Evolutionary conservation across 2,113 vertebrate species (phyloP).

Genomic region (Lanius ludovicianus): DNA sequence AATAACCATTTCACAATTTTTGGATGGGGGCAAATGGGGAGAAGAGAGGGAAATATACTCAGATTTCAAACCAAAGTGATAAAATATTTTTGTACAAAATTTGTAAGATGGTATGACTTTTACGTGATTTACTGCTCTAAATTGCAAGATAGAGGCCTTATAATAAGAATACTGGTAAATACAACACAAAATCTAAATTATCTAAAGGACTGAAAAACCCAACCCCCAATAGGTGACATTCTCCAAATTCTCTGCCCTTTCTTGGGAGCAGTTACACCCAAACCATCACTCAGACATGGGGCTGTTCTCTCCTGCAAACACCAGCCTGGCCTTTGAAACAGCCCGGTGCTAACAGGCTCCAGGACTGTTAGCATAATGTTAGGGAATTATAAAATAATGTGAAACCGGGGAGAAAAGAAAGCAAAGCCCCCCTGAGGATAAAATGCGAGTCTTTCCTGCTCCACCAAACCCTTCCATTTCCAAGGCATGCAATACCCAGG

Average conservation of each 20-base stretch:
- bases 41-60: not conserved
- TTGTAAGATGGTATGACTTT: not conserved
- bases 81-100: not conserved
- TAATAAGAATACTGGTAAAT: constrained; percentile 29
- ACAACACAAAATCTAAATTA: constrained; percentile 18
- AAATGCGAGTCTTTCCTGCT: not conserved
- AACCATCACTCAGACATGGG: constrained; percentile 38
- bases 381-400: not conserved
- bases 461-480: not conserved
- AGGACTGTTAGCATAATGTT: not conserved
- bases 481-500: not conserved
- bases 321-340: not conserved
- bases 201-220: constrained; percentile 31
- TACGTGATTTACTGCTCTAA: not conserved
- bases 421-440: not conserved
- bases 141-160: not conserved
- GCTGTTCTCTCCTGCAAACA: constrained; percentile 6
- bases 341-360: not conserved
- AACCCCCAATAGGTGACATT: constrained; percentile 51
- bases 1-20: not conserved
- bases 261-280: constrained; percentile 55
- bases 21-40: not conserved
- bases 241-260: constrained; percentile 49
- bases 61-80: not conserved
- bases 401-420: not conserved